Evolutionary conservation across 2,888 invertebrate genomes (phyloP).

Genomic region (Hypercompe scribonia): DNA sequence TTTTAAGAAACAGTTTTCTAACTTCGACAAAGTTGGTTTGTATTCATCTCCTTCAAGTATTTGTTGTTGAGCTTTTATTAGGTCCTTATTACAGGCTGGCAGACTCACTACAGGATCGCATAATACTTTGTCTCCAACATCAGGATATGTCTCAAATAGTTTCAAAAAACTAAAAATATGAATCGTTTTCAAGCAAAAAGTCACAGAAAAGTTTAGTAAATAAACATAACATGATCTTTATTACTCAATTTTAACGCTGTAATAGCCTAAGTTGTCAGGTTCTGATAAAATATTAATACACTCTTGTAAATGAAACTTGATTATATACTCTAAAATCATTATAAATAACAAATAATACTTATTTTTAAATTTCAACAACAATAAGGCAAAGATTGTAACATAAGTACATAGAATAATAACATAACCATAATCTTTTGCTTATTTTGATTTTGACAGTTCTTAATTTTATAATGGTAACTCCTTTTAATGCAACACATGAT

Average conservation of each 20-base stretch:
- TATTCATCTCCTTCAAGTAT: conserved; percentile 78
- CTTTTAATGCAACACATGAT: no score
- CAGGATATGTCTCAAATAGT: conserved; percentile 89
- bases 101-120: conserved; percentile 88
- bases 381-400: background rate
- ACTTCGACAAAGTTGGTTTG: conserved; percentile 63
- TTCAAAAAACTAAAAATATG: conserved; percentile 88
- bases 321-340: conserved; percentile 86
- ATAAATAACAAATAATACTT: conserved; percentile 9
- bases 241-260: conserved; percentile 90
- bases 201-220: background rate
- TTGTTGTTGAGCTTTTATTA: conserved; percentile 87
- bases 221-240: conserved; percentile 51
- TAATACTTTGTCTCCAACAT: conserved; percentile 89
- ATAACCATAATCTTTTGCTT: no score
- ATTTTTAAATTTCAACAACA: background rate
- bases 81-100: conserved; percentile 88
- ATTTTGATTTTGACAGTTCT: no score
- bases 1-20: conserved; percentile 82
- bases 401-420: no score
- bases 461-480: no score
- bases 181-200: background rate
- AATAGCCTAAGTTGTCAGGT: conserved; percentile 87
- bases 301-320: conserved; percentile 87
- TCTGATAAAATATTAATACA: conserved; percentile 88